Evolutionary conservation across 2,888 invertebrate genomes (phyloP).

Genomic region (Tryphoninae sp.): DNA sequence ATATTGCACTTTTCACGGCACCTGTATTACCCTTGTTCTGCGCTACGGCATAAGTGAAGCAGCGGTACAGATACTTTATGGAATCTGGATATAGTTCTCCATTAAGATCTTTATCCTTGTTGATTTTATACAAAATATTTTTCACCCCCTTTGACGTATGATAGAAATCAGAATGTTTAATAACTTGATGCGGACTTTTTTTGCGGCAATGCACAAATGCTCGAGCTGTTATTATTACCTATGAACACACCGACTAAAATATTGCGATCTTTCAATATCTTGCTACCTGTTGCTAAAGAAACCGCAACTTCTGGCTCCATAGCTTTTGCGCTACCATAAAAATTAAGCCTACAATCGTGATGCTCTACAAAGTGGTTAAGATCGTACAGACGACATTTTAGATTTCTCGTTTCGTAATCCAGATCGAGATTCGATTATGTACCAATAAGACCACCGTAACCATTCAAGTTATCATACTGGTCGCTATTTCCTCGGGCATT

Average conservation of each 20-base stretch:
- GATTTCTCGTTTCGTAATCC: slow-evolving; percentile 58
- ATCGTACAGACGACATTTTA: slow-evolving; percentile 62
- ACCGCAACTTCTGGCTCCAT: slow-evolving; percentile 66
- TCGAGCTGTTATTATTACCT: slow-evolving; percentile 15
- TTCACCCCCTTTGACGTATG: slow-evolving; percentile 21
- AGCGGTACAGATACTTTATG: not conserved
- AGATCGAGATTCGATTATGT: slow-evolving; percentile 59
- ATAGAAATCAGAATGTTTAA: slow-evolving; percentile 8
- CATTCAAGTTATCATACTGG: slow-evolving; percentile 61
- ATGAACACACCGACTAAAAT: slow-evolving; percentile 50
- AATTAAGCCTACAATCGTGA: slow-evolving; percentile 66
- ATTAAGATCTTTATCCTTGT: slow-evolving; percentile 10
- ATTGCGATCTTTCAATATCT: slow-evolving; percentile 46
- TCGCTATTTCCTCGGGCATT: slow-evolving; percentile 57
- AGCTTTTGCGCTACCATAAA: slow-evolving; percentile 66
- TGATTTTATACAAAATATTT: slow-evolving; percentile 3
- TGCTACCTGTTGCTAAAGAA: slow-evolving; percentile 49
- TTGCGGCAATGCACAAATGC: not conserved
- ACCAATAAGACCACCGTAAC: slow-evolving; percentile 61
- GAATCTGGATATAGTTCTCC: not conserved
- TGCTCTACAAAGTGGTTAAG: slow-evolving; percentile 48
- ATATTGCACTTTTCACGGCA: slow-evolving; percentile 4
- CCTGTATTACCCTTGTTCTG: slow-evolving; percentile 7
- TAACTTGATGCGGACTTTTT: slow-evolving; percentile 5
- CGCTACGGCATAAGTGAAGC: slow-evolving; percentile 18